A percentile compares a stretch with the other conserved stretches of the same genome.
These are phyloP conservation scores for Ispidina lecontei DNA, from an alignment of 2,797 vertebrate genomes.

Conservation along the genomic window DNA sequence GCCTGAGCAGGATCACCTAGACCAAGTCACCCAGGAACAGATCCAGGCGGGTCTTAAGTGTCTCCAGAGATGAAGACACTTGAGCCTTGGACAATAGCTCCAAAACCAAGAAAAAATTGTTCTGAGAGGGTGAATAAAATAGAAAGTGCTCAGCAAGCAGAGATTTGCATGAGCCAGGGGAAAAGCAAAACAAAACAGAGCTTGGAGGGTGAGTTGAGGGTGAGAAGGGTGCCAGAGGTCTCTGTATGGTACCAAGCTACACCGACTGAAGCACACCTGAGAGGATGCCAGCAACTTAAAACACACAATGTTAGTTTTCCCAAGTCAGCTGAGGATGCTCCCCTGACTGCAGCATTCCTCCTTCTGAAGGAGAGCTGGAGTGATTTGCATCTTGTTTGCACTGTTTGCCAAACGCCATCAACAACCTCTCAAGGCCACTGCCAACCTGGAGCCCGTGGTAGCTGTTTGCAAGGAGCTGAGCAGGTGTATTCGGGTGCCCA, in stretches of 20 bases:
- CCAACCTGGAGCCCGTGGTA: neutral
- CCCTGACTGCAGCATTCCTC: neutral
- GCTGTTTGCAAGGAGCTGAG: constrained; percentile 41
- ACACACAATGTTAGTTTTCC: neutral
- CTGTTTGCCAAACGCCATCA: constrained; percentile 46
- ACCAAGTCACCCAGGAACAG: no score
- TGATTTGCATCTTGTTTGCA: neutral
- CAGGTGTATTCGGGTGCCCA: neutral
- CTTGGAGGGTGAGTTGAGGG: neutral
- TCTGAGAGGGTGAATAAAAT: neutral
- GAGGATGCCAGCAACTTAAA: neutral
- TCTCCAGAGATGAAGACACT: no score
- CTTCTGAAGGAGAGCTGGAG: neutral
- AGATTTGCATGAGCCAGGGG: neutral
- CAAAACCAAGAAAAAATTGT: neutral
- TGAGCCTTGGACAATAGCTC: neutral
- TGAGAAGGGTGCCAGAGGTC: neutral
- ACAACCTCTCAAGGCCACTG: constrained; percentile 19
- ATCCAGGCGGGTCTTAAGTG: no score
- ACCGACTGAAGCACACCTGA: neutral
- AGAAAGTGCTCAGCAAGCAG: neutral
- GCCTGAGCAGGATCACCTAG: no score
- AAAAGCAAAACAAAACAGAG: neutral
- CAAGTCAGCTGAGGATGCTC: neutral
- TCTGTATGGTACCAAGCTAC: neutral